phyloP scores from a whole-genome alignment of 2,888 invertebrate genomes.

The Gandaritis pyraliata region DNA sequence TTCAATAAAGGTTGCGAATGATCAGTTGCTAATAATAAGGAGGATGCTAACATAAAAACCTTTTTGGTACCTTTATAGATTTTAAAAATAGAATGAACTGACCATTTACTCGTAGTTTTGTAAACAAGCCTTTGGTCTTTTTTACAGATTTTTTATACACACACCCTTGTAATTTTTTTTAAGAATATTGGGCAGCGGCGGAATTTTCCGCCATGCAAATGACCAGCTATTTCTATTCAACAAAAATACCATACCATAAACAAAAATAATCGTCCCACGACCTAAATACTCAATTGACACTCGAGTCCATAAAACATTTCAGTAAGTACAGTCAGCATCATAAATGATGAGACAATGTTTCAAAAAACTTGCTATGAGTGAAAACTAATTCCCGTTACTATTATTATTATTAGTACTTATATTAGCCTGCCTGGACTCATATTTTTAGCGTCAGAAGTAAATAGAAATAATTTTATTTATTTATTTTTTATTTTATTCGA shows the following conservation, averaged over 20 bases:
- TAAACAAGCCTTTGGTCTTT: background rate
- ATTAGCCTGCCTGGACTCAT: no score
- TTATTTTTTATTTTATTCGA: no score
- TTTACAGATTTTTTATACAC: background rate
- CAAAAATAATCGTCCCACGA: constrained; percentile 48
- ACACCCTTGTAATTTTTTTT: no score
- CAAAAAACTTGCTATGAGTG: no score
- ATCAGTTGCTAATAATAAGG: constrained; percentile 9
- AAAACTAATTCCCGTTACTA: no score
- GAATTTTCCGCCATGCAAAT: background rate
- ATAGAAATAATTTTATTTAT: no score
- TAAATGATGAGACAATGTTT: no score
- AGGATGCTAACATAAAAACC: constrained; percentile 14
- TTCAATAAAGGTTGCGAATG: constrained; percentile 3
- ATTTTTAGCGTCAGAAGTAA: no score
- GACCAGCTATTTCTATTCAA: constrained; percentile 2
- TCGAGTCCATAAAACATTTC: constrained; percentile 56
- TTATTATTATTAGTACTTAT: no score
- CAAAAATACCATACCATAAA: constrained; percentile 32
- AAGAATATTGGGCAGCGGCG: no score
- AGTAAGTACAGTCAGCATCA: background rate
- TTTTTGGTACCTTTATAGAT: constrained; percentile 9
- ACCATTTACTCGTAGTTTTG: background rate
- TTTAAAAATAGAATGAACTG: constrained; percentile 19
- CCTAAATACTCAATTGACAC: constrained; percentile 74